Evolutionary conservation across 2,797 vertebrate genomes (phyloP).

Genomic region (Tinamus major): DNA sequence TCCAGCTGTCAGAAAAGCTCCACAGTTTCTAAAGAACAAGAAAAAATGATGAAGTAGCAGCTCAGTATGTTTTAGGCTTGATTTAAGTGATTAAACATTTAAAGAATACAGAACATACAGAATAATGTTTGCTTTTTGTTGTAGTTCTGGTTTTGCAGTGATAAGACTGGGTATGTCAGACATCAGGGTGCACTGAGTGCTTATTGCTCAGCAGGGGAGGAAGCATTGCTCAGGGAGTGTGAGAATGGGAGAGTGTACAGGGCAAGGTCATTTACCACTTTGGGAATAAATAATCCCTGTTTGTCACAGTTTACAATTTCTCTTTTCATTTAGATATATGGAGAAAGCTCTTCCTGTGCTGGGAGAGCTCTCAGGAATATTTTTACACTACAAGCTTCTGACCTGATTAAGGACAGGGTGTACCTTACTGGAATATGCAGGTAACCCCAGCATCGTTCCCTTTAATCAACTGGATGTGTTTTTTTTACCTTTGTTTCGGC

Average conservation of each 20-base stretch:
- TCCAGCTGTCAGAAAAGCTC: neutral
- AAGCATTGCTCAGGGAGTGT: neutral
- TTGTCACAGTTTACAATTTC: conserved; percentile 51
- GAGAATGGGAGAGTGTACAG: neutral
- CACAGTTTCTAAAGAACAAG: neutral
- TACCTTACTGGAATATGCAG: conserved; percentile 92
- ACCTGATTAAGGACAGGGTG: conserved; percentile 95
- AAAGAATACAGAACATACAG: too few species aligned
- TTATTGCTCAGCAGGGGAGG: neutral
- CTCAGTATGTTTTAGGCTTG: neutral
- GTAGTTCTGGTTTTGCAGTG: neutral
- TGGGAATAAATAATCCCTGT: conserved; percentile 25
- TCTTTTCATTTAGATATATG: conserved; percentile 88
- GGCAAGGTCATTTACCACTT: neutral
- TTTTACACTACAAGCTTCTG: conserved; percentile 91
- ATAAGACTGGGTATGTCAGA: neutral
- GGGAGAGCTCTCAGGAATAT: conserved; percentile 92
- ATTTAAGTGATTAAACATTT: neutral
- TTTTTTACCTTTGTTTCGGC: neutral
- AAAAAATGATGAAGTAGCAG: neutral
- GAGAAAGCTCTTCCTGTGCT: conserved; percentile 94
- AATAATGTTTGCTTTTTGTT: neutral
- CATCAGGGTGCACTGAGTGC: neutral
- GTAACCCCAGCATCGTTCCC: conserved; percentile 55
- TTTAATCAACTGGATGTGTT: neutral